Evolutionary conservation across 2,113 vertebrate species (phyloP).

Genomic region (Merops nubicus): DNA sequence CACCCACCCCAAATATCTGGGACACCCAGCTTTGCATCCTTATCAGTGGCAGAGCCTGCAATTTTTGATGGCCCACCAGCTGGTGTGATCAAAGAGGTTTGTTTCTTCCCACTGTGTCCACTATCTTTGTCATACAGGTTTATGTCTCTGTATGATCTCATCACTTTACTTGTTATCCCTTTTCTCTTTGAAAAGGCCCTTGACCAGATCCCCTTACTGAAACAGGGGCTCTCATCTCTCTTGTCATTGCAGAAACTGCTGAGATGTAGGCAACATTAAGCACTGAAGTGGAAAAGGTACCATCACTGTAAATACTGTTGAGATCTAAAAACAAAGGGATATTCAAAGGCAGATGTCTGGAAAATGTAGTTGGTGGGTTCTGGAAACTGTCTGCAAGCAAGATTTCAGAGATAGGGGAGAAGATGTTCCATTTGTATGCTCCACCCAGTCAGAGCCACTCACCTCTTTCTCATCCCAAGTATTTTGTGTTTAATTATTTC

Average conservation of each 20-base stretch:
- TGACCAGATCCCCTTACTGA: neutral
- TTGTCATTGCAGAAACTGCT: neutral
- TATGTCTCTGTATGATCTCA: neutral
- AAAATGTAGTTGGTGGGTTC: neutral
- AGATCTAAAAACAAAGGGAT: neutral
- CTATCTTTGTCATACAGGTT: neutral
- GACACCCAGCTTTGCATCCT: neutral
- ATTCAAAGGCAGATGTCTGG: neutral
- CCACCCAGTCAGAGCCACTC: neutral
- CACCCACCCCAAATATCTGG: no score
- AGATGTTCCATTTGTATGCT: neutral
- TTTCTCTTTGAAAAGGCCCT: neutral
- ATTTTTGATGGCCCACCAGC: neutral
- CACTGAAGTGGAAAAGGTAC: neutral
- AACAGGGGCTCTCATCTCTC: neutral
- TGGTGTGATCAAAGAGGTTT: neutral
- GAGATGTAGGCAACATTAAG: rapidly evolving
- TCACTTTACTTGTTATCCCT: neutral
- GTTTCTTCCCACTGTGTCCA: neutral
- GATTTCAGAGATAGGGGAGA: neutral
- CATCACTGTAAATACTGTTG: neutral
- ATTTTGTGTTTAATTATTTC: neutral
- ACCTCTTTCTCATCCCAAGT: neutral
- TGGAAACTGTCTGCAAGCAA: neutral
- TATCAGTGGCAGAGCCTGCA: neutral